Evolutionary conservation across 2,888 invertebrate genomes (phyloP), one percentile per base, ranked within the genome.

Genomic region (Lamellibrachia columna): DNA sequence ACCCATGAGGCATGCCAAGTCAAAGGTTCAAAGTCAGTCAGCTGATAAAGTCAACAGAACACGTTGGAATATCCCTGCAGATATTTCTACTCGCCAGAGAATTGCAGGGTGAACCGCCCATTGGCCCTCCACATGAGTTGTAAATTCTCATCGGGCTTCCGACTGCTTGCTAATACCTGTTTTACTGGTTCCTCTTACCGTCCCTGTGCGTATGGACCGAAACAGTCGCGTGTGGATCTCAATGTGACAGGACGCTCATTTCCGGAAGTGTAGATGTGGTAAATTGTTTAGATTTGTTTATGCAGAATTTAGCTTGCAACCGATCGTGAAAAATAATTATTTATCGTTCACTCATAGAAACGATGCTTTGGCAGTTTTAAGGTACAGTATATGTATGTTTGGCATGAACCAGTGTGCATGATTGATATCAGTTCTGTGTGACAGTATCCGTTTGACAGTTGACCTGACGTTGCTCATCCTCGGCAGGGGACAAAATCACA

Each of bases 251-350:
- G 75, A 75, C 75, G 75, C 75, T 75, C 75, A 75, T 6, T 75
- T 75, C 75, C 75, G 75, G 75, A 75, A 75, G 75, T 75, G 75
- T 75, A 75, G 75, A 75, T 75, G 75, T 75, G 75, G 75, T 75
- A 15, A 75, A 75, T 15, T 75, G 15, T 75, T 15, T 15, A 75
- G 75, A 6, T n/a, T 75, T 75, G 75, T 75, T 75, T 75, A 75
- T 75, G 75, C 75, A 75, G 75, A 15, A 75, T 75, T 55, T 22
- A 3, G 75, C 75, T 11, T 75, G 75, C 75, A 75, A 75, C 75
- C 15, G 6, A 75, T 75, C 75, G 75, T 75, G 75, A 15, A 75
- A 22, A 75, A 75, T 75, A 75, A 75, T 75, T 22, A 75, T 75
- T 75, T 22, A 22, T n/a, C 75, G 75, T 75, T 22, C 22, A 22